Evolutionary conservation across 2,113 vertebrate genomes (phyloP).

Genomic region (Ellobius talpinus): DNA sequence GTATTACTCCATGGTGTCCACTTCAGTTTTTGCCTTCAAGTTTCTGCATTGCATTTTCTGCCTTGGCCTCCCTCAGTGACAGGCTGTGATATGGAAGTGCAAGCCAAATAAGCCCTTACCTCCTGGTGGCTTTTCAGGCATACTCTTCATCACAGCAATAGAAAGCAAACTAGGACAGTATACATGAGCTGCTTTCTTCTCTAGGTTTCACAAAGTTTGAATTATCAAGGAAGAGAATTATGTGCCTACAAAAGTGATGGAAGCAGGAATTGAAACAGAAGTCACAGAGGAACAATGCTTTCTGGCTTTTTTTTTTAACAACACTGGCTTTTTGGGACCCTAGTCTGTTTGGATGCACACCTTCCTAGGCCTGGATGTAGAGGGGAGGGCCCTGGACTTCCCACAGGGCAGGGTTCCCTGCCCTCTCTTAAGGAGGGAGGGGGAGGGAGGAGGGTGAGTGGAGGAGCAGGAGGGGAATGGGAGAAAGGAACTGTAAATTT

Average conservation of each 20-base stretch:
- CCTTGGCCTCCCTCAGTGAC: background rate
- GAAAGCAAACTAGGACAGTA: background rate
- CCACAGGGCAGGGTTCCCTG: too few relatives aligned
- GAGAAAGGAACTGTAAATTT: too few relatives aligned
- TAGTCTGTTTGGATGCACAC: too few relatives aligned
- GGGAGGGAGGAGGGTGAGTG: too few relatives aligned
- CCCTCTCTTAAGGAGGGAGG: too few relatives aligned
- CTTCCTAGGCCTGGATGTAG: too few relatives aligned
- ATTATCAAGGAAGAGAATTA: background rate
- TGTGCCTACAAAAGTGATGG: background rate
- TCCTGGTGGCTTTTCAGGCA: background rate
- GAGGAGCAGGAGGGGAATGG: too few relatives aligned
- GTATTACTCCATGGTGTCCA: too few relatives aligned
- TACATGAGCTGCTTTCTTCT: background rate
- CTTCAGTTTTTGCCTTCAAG: background rate
- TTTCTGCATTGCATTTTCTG: background rate
- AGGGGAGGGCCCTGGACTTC: too few relatives aligned
- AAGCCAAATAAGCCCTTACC: too few relatives aligned
- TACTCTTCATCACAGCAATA: background rate
- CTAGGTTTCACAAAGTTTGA: background rate
- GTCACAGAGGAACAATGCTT: background rate
- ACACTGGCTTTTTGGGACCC: too few relatives aligned
- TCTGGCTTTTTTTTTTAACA: background rate
- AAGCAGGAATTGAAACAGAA: background rate
- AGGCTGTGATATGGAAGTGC: background rate